Base-by-base conservation (phyloP, 2,888 invertebrate genomes). In the Rhynchonema sp. region DNA sequence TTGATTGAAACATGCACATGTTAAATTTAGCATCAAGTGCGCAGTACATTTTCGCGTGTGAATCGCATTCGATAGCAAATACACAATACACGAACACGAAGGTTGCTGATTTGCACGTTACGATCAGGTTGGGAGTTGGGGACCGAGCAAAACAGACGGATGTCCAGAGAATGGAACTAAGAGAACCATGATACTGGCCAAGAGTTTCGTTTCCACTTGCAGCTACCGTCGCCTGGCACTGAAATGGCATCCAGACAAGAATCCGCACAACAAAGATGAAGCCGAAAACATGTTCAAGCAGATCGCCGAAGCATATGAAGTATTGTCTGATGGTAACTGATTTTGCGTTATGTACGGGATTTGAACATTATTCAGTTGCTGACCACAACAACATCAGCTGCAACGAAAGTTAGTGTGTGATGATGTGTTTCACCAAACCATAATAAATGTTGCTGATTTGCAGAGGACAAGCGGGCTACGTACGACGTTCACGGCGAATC, bases 231-330 rank as follows among this genome's bases (percentile, higher is more conserved):
- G 88, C 80, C 79, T 96, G 74, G 98, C 98, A 59, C 78, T 98
- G 66, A 91, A 87, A 83, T 98, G 96, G 96, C 98, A 98, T 78
- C 98, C 98, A 46, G 98, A 98, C 80, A 98, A 98, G 79, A 98
- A 98, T 78, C 91, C 89, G 60, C 87, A 91, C 68, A 89, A 88
- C 76, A 83, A 89, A 74, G 92, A 94, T 61, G 92, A 91, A 76
- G 86, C 98, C 26, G 96, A 90, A 72, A 86, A 82, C 75, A 84
- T 83, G 74, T 98, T 98, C 78, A 94, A 94, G 78, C 90, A 94
- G 79, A 89, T 98, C 70, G 92, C 94, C 57, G 94, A 98, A 76
- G 96, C 98, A 26, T 98, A 98, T 77, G 96, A 98, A 84, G 91
- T 98, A 63, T 80, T 98, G 62, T 89, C 88, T 68, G 96, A 98